Percentiles rank a stretch among this genome's conserved stretches.
These are phyloP conservation scores for Aptenodytes patagonicus DNA, from an alignment of 2,113 vertebrate species.

Conservation along the genomic window DNA sequence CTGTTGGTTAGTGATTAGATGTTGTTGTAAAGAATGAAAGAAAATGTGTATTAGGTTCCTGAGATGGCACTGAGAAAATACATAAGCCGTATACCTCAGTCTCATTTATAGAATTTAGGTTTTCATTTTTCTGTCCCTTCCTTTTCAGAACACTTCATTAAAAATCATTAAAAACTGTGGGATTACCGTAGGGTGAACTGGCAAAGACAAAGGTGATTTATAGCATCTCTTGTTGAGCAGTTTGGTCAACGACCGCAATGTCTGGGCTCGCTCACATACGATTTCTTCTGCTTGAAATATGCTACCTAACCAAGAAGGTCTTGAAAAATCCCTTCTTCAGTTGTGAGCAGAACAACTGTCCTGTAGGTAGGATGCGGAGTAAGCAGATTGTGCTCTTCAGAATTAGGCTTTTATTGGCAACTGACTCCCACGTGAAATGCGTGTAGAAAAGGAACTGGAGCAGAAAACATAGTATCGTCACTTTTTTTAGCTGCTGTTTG, in stretches of 20 bases:
- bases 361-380: background rate
- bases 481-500: background rate
- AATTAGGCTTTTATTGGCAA: background rate
- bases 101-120: background rate
- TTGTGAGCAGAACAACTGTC: background rate
- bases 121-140: background rate
- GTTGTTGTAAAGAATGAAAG: background rate
- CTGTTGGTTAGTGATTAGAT: background rate
- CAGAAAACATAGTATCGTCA: background rate
- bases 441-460: background rate
- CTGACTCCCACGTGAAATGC: background rate
- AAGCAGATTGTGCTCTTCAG: background rate
- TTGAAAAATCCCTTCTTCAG: background rate
- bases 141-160: background rate
- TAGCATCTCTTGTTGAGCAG: background rate
- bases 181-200: background rate
- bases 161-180: too few species aligned
- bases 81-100: background rate
- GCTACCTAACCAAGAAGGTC: background rate
- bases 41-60: background rate
- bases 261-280: accelerated
- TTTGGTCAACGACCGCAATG: background rate
- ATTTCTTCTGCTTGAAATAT: background rate
- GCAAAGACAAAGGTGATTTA: background rate
- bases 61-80: background rate